phyloP scores from a whole-genome alignment of 2,113 vertebrate species.

The Oreochromis spilurus region DNA sequence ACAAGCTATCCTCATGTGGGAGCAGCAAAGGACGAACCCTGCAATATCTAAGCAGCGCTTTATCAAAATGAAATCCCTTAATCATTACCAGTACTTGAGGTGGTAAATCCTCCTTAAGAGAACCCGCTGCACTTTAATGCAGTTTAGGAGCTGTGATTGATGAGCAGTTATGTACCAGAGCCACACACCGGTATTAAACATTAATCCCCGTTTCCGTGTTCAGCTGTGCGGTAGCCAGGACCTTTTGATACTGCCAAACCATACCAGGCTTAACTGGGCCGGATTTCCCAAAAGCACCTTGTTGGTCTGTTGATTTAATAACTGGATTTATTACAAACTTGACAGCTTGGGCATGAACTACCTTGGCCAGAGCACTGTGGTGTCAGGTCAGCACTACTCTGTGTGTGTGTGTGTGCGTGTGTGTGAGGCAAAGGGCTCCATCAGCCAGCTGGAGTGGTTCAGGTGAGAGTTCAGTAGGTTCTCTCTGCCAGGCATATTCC shows the following conservation, averaged over 20 bases:
- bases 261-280: conserved; percentile 19
- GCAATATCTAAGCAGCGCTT: neutral
- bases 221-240: conserved; percentile 25
- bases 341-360: conserved; percentile 6
- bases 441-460: neutral
- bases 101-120: neutral
- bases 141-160: conserved; percentile 7
- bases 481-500: conserved; percentile 40
- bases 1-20: neutral
- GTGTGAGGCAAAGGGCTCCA: neutral
- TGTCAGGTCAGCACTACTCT: neutral
- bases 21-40: neutral
- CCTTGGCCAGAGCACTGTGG: neutral
- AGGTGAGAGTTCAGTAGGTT: conserved; percentile 45
- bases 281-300: conserved; percentile 43
- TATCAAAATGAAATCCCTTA: neutral
- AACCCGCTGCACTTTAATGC: neutral
- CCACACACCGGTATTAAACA: conserved; percentile 10
- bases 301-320: conserved; percentile 43
- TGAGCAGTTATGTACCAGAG: neutral
- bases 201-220: conserved; percentile 25
- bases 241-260: conserved; percentile 35
- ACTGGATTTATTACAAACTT: conserved; percentile 24
- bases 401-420: fast-evolving
- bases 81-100: neutral